These are phyloP conservation scores for Periplaneta americana DNA, from an alignment of 1,140 invertebrate species.

Conservation along the genomic window DNA sequence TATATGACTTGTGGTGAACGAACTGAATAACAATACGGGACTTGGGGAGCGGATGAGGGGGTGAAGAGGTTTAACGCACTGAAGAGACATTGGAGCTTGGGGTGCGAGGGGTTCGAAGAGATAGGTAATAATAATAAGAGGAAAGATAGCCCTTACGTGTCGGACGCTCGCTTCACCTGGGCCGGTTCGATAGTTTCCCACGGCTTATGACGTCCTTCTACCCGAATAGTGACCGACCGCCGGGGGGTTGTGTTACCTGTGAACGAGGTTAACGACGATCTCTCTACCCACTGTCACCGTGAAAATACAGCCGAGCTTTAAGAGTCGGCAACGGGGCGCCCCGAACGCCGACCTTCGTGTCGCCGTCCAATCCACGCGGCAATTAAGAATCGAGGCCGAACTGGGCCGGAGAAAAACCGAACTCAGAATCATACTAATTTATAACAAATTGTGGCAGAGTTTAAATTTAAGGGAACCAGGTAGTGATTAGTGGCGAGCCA, in stretches of 20 bases:
- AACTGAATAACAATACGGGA: not conserved
- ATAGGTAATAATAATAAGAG: conserved; percentile 11
- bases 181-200: conserved; percentile 14
- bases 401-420: no score
- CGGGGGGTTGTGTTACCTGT: not conserved
- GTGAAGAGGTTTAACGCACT: not conserved
- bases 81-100: not conserved
- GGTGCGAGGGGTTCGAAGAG: not conserved
- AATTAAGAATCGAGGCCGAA: no score
- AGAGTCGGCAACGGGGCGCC: not conserved
- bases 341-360: no score
- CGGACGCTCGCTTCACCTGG: not conserved
- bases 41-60: not conserved
- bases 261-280: not conserved
- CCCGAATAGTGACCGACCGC: not conserved
- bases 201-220: conserved; percentile 10
- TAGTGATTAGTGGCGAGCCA: no score
- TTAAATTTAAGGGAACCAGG: no score
- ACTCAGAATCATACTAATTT: no score
- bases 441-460: no score
- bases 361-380: no score
- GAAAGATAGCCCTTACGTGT: conserved; percentile 9
- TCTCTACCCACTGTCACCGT: not conserved
- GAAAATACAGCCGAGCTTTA: not conserved
- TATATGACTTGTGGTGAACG: not conserved